phyloP scores from a whole-genome alignment of 2,797 vertebrate genomes.

The Eremophila alpestris region DNA sequence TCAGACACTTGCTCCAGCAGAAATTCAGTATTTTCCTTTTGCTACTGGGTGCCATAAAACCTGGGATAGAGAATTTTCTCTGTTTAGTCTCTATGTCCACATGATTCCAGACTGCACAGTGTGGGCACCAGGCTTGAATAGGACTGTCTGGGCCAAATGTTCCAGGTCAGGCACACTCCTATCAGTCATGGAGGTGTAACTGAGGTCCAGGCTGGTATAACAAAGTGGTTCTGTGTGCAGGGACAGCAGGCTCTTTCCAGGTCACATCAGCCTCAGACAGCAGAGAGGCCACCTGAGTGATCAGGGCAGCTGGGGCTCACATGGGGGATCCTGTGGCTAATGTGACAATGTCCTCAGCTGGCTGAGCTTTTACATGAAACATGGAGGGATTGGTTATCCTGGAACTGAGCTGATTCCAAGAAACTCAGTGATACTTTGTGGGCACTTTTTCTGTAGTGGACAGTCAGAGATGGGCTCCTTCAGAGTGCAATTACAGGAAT shows the following conservation, averaged over 20 bases:
- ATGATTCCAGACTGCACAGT: background rate
- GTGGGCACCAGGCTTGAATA: background rate
- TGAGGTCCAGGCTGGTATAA: background rate
- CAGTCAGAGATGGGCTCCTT: background rate
- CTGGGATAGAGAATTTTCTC: background rate
- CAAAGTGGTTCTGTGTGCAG: too few relatives aligned
- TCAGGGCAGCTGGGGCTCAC: background rate
- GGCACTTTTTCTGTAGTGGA: background rate
- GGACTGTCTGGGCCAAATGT: background rate
- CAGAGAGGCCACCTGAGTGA: background rate
- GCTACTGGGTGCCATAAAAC: background rate
- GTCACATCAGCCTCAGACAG: background rate
- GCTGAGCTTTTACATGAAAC: background rate
- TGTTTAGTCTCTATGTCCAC: background rate
- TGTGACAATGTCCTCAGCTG: background rate
- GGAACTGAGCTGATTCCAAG: background rate
- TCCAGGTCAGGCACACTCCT: background rate
- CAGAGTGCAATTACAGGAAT: background rate
- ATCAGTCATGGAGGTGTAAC: background rate
- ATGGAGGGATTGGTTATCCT: background rate
- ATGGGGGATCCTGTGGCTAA: background rate
- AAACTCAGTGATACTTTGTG: background rate
- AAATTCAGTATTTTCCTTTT: background rate
- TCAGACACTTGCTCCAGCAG: background rate
- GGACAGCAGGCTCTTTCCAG: background rate